Conservation (phyloP, 2,797 vertebrate species). For the Phalanger gymnotis region DNA sequence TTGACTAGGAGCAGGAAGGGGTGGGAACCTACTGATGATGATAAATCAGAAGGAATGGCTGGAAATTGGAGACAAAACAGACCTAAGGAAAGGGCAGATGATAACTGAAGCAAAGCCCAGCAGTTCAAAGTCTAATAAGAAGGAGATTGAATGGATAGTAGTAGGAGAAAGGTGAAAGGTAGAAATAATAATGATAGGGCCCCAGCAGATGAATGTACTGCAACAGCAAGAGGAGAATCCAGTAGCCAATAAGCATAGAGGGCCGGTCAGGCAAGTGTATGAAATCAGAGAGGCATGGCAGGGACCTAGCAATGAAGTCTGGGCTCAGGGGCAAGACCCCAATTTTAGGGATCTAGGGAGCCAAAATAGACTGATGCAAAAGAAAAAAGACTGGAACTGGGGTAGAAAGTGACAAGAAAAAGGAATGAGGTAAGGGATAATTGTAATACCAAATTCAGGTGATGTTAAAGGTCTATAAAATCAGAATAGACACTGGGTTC, state of each 20-base stretch:
- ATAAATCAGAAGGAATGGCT: not conserved
- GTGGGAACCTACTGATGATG: not conserved
- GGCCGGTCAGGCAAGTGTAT: not conserved
- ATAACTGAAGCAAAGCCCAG: not conserved
- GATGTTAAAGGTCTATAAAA: not conserved
- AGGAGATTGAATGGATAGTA: not conserved
- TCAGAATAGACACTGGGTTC: not conserved
- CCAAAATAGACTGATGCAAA: not conserved
- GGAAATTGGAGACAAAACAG: not conserved
- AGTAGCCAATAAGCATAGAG: not conserved
- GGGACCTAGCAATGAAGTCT: not conserved
- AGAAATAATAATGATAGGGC: too few species aligned
- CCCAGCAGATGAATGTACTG: not conserved
- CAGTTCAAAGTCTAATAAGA: not conserved
- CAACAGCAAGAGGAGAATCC: not conserved
- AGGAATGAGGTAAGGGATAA: not conserved
- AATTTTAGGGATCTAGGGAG: not conserved
- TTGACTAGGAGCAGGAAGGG: too few species aligned
- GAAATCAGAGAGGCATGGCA: not conserved
- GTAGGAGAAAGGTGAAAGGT: not conserved
- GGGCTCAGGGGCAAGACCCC: not conserved
- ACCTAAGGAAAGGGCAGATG: not conserved
- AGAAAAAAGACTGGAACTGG: not conserved
- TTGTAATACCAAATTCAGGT: not conserved
- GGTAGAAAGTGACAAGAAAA: not conserved